Evolutionary conservation across 2,888 invertebrate genomes (phyloP), one percentile per base, ranked within the genome.

Genomic region (Galerucella pusilla): DNA sequence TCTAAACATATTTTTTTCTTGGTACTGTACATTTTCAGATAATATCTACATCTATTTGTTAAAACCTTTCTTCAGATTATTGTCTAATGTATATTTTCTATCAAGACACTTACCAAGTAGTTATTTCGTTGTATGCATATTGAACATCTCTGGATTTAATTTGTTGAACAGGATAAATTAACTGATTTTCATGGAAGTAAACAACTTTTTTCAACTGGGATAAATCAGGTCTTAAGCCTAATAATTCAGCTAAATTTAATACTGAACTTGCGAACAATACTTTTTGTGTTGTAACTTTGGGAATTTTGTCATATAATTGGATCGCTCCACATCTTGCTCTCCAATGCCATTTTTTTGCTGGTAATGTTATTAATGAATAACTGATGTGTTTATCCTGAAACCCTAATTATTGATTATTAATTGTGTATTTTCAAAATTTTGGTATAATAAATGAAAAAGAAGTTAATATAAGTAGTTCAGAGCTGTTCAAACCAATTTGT

Each of bases 271-370:
- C 89, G 83, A 94, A 92, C 46, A 94, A 81, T 60, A 90, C 87
- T 79, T 90, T 90, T 85, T 88, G 90, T 6, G 88, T 86, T 63
- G 89, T 88, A 14, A 89, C 83, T 28, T 81, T 80, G 0, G 93
- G 92, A 75, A 94, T 91, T 20, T 86, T 85, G 82, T 91, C 90
- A 1, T 91, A 90, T 77, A 94, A 88, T 80, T 91, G 89, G 1
- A 94, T 85, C 0, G 93, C 92, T 25, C 92, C 90, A 16, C 92
- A 92, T 66, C 94, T 86, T 0, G 94, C 93, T 73, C 92, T 87
- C 94, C 94, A 94, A 81, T 93, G 94, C 94, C 94, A 94, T 84
- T 94, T 94, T 83, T 93, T 94, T 9, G 92, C 92, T 1, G 91
- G 88, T 83, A 94, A 86, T 61, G 91, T 91, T 45, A 90, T 87